Base-by-base conservation (phyloP, 2,113 vertebrate genomes). In the Bungarus multicinctus region DNA sequence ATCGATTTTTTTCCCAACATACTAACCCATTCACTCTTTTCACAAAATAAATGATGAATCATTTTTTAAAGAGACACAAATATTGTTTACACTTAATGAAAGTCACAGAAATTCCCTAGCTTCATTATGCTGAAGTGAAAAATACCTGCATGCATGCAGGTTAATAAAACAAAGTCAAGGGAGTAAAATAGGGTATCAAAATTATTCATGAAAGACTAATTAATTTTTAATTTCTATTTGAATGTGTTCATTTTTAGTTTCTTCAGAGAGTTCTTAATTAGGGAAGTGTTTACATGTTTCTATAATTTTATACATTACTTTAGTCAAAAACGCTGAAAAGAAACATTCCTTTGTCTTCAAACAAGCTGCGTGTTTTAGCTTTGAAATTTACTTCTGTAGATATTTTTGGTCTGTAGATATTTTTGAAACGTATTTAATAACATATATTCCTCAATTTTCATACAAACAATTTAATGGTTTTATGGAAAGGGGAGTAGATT, bases 291-390 rank as follows among this genome's bases (percentile, higher is more conserved):
- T 92, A 52, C 27, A 53, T 89, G 57, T 91, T 91, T 91, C 25
- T 93, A 60, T 86, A 54, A 60, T 64, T 23, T 89, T 91, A 89
- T 81, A 52, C 54, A 89, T 64, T 69, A 90, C 47, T 94, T 94
- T 45, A 45, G 43, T 45, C 43, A 45, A 45, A 3, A 45, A 45
- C 43, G 4, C 43, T 45, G 43, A 45, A 45, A 45, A 45, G 43
- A 45, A 45, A 45, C 43, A n/a, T n/a, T n/a, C n/a, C n/a, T n/a
- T n/a, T n/a, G n/a, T n/a, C n/a, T n/a, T n/a, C n/a, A n/a, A n/a
- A n/a, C n/a, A n/a, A n/a, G n/a, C n/a, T n/a, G n/a, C n/a, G n/a
- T n/a, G n/a, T n/a, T n/a, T n/a, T n/a, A n/a, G n/a, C n/a, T n/a
- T n/a, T n/a, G n/a, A n/a, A n/a, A n/a, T n/a, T n/a, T n/a, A n/a